Evolutionary conservation across 2,113 vertebrate genomes (phyloP).

Genomic region (Cyanoderma ruficeps): DNA sequence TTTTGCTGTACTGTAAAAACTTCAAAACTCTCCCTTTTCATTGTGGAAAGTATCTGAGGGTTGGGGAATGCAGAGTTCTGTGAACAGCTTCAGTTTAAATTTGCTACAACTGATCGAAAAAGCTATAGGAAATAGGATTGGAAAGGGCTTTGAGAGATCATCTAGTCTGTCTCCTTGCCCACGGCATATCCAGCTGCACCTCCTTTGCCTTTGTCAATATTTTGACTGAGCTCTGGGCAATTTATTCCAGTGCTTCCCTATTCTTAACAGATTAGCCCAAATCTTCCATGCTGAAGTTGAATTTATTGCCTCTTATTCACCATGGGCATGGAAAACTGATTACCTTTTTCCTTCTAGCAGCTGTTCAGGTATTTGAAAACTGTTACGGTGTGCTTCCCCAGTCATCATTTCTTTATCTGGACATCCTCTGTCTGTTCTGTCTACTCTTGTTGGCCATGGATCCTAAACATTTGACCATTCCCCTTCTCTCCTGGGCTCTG

Average conservation of each 20-base stretch:
- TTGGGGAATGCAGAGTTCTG: neutral
- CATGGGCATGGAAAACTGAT: conserved; percentile 9
- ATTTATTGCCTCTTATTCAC: conserved; percentile 12
- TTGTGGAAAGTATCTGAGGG: neutral
- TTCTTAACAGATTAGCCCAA: conserved; percentile 31
- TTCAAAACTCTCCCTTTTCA: neutral
- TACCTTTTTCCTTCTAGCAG: neutral
- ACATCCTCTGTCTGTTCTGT: neutral
- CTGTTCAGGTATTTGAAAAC: conserved; percentile 1
- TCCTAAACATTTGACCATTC: neutral
- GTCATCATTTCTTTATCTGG: neutral
- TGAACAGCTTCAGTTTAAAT: neutral
- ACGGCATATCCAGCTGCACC: neutral
- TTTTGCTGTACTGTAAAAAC: neutral
- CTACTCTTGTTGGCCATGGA: neutral
- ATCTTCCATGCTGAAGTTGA: conserved; percentile 11
- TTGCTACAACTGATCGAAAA: neutral
- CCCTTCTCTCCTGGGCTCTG: neutral
- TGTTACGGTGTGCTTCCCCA: neutral
- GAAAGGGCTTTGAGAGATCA: conserved; percentile 3
- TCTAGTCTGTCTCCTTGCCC: neutral
- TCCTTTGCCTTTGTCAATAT: neutral
- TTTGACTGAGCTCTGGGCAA: neutral
- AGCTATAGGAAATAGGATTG: neutral
- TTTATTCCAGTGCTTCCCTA: neutral